Percentiles rank a stretch among this genome's conserved stretches.
These are phyloP conservation scores for Notechis scutatus DNA, from an alignment of 2,113 vertebrate species.

Conservation along the genomic window DNA sequence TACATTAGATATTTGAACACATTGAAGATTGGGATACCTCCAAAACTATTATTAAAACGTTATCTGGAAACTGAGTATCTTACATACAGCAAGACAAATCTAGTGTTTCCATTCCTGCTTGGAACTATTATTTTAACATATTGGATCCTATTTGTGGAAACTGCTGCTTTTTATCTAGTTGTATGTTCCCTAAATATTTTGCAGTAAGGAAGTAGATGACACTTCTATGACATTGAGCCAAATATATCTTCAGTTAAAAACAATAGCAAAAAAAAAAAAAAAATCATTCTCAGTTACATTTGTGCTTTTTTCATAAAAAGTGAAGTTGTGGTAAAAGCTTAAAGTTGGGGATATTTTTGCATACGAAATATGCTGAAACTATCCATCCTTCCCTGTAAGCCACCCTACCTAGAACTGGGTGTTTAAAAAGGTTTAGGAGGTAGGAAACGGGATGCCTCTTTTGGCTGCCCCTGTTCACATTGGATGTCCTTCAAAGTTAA, in stretches of 20 bases:
- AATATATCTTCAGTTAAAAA: neutral
- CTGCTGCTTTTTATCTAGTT: neutral
- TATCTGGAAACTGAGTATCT: neutral
- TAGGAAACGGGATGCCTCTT: neutral
- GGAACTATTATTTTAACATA: neutral
- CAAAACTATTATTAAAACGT: neutral
- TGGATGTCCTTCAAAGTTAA: constrained; percentile 5
- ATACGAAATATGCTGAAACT: neutral
- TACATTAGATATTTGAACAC: neutral
- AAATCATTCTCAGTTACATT: neutral
- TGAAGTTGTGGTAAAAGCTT: neutral
- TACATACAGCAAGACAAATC: neutral
- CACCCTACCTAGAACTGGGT: neutral
- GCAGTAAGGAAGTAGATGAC: neutral
- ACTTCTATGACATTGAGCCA: neutral
- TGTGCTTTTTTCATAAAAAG: neutral
- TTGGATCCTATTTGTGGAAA: neutral
- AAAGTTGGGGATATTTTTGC: neutral
- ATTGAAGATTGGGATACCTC: neutral
- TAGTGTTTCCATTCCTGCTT: neutral
- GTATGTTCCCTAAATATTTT: neutral
- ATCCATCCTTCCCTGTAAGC: neutral
- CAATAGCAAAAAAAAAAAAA: neutral
- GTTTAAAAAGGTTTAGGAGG: neutral
- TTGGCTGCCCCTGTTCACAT: neutral